Evolutionary conservation across 1,140 invertebrate genomes (phyloP).

Genomic region (Idris sp.): DNA sequence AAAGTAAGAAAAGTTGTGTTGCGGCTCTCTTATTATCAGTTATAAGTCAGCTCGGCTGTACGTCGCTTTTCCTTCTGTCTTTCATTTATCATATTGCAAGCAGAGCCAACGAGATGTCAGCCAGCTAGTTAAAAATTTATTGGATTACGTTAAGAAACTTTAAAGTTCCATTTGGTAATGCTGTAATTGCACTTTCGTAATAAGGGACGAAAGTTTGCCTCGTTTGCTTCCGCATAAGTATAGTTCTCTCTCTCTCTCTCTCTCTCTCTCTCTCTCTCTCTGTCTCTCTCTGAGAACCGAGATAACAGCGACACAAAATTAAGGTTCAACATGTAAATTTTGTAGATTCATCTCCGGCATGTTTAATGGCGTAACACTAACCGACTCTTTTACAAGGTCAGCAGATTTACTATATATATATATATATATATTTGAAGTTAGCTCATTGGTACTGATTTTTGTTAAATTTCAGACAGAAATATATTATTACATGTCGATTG

Average conservation of each 20-base stretch:
- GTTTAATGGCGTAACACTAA: slow-evolving; percentile 39
- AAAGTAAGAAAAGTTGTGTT: slow-evolving; percentile 5
- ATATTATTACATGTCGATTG: too few species aligned
- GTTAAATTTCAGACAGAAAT: too few species aligned
- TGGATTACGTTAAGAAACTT: slow-evolving; percentile 70
- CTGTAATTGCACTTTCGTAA: slow-evolving; percentile 63
- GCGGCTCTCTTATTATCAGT: slow-evolving; percentile 25
- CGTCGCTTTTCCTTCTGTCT: slow-evolving; percentile 8
- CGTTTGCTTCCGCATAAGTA: slow-evolving; percentile 51
- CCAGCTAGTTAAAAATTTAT: slow-evolving; percentile 69
- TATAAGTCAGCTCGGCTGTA: slow-evolving; percentile 3
- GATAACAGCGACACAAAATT: slow-evolving; percentile 58
- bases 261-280: too few species aligned
- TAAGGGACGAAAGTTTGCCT: slow-evolving; percentile 64
- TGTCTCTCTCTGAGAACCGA: slow-evolving; percentile 28
- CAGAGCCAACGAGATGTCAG: slow-evolving; percentile 58
- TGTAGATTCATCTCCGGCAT: slow-evolving; percentile 31
- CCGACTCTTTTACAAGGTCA: slow-evolving; percentile 11
- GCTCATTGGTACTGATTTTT: too few species aligned
- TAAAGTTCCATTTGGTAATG: slow-evolving; percentile 68
- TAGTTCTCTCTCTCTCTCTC: too few species aligned
- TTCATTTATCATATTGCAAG: slow-evolving; percentile 52
- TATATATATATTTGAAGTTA: too few species aligned
- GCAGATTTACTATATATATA: too few species aligned
- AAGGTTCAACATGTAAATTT: slow-evolving; percentile 48